Percentiles rank a stretch among this genome's conserved stretches.
Conservation (phyloP, 2,888 invertebrate species). For the Lycophotia porphyrea region DNA sequence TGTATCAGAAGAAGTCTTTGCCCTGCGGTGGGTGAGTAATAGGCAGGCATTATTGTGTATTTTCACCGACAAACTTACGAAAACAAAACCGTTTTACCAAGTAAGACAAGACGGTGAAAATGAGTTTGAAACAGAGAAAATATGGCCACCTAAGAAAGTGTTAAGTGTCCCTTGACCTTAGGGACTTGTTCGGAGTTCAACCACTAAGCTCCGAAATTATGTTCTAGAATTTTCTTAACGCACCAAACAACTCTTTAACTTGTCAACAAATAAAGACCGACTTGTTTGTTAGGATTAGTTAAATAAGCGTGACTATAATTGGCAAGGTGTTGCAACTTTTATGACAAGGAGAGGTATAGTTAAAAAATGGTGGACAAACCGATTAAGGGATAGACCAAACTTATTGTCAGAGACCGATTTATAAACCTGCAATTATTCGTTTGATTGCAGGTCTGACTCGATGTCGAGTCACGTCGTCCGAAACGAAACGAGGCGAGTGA, state of each 20-base stretch:
- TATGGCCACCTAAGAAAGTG: conserved; percentile 20
- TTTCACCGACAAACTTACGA: not conserved
- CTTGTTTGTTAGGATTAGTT: conserved; percentile 13
- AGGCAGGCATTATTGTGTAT: not conserved
- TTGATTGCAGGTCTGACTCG: too few species aligned
- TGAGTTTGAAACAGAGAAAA: conserved; percentile 20
- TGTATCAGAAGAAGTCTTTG: not conserved
- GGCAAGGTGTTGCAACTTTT: not conserved
- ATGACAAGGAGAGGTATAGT: not conserved
- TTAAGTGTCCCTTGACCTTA: conserved; percentile 34
- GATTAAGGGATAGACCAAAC: not conserved
- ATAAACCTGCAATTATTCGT: not conserved
- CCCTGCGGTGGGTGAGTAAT: not conserved
- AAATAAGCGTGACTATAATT: not conserved
- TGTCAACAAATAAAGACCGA: conserved; percentile 11
- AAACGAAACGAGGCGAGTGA: not conserved
- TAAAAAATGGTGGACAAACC: not conserved
- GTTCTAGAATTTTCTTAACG: conserved; percentile 33
- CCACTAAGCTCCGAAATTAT: conserved; percentile 44
- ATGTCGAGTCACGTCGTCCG: not conserved
- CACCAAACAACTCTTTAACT: conserved; percentile 10
- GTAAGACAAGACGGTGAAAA: not conserved
- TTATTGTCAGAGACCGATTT: not conserved
- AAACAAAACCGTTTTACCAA: not conserved
- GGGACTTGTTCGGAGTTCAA: conserved; percentile 45